Base-by-base conservation (phyloP, 1,140 invertebrate genomes). In the Euwallacea similis region DNA sequence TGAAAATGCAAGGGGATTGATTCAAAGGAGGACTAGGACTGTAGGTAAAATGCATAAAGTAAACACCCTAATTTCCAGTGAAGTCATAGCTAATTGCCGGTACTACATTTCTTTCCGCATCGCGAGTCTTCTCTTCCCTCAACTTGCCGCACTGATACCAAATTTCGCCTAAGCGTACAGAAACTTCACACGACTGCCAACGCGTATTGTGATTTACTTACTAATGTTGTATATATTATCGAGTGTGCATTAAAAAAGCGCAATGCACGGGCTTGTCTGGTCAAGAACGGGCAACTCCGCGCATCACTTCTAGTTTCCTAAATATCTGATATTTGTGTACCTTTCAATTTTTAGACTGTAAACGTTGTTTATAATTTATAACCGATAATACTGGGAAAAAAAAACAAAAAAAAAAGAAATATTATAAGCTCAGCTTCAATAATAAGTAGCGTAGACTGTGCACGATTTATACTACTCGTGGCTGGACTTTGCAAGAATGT, bases 321-420 rank as follows among this genome's bases (percentile, higher is more conserved):
- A 47, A 50, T 76, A 76, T 79, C 77, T 79, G 77, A 79, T 78
- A 79, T 79, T 70, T 76, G 74, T 78, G 77, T 78, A 79, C 78
- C 78, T 78, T 79, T 74, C 64, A 72, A 77, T 78, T 74, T 71
- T 74, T 79, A 78, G 76, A 74, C 68, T 70, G 74, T 76, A 50
- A 78, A 76, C 56, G 72, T 78, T 78, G 71, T 76, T 79, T 78
- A 78, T 33, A 33, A 33, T 78, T 78, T 75, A 74, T 74, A 75
- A 73, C 50, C 62, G 69, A 73, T 67, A 54, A 66, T 41, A 71
- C 66, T 53, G 55, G 66, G 73, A 73, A 69, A 74, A 53, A 71
- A 15, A 73, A 74, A 75, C 73, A 76, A 71, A 74, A 66, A 43
- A 4, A 43, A 64, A 74, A 71, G 71, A 47, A 69, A 64, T 58